Conservation (phyloP, 2,113 vertebrate species). For the Chlamydotis undulata region DNA sequence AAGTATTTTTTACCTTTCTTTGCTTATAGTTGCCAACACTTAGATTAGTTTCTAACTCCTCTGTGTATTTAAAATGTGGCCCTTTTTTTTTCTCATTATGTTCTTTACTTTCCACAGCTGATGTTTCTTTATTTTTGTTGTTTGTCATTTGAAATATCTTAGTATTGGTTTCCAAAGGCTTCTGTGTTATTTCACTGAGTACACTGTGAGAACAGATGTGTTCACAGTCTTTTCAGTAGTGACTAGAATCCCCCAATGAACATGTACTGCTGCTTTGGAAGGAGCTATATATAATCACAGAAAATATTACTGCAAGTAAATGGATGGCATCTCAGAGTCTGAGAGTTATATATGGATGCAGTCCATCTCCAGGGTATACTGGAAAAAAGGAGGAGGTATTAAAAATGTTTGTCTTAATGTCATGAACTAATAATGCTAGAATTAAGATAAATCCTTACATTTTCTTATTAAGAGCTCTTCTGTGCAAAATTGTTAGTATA, state of each 20-base stretch:
- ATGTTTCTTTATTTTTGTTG: not conserved
- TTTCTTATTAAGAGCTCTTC: not conserved
- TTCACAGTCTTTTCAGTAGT: not conserved
- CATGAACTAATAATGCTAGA: not conserved
- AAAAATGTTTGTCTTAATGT: not conserved
- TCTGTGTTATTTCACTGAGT: not conserved
- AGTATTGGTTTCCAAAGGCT: not conserved
- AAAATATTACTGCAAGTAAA: not conserved
- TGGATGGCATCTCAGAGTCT: not conserved
- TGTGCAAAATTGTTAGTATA: not conserved
- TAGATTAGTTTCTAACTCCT: not conserved
- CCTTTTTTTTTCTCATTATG: not conserved
- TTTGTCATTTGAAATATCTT: not conserved
- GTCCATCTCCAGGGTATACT: not conserved
- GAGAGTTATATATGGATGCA: not conserved
- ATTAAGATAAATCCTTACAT: not conserved
- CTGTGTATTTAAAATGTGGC: not conserved
- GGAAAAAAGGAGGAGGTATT: not conserved
- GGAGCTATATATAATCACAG: not conserved
- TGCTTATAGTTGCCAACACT: not conserved
- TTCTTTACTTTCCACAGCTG: not conserved
- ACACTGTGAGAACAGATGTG: not conserved
- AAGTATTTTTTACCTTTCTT: not conserved
- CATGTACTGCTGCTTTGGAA: not conserved
- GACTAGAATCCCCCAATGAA: not conserved